Evolutionary conservation across 1,140 invertebrate genomes (phyloP).

Genomic region (Caenorhabditis latens): DNA sequence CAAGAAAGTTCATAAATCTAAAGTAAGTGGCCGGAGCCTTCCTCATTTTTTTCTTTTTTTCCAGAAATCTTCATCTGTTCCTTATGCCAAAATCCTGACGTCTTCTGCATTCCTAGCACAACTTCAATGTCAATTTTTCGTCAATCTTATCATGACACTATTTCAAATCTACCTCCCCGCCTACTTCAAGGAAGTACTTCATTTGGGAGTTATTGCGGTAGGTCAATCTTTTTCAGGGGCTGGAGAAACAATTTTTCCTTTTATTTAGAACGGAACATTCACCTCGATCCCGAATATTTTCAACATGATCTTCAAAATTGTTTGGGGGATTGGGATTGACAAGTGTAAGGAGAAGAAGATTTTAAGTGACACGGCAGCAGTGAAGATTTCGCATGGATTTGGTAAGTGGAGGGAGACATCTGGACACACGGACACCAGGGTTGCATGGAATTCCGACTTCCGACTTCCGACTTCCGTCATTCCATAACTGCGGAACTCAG

Average conservation of each 20-base stretch:
- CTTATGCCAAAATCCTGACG: constrained; percentile 24
- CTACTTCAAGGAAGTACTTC: constrained; percentile 62
- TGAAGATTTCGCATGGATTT: constrained; percentile 15
- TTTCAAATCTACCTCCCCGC: constrained; percentile 60
- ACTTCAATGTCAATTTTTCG: constrained; percentile 50
- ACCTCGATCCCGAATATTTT: constrained; percentile 26
- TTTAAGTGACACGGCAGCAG: background rate
- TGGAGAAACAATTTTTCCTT: too few relatives aligned
- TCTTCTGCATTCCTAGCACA: constrained; percentile 52
- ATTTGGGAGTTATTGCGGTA: constrained; percentile 60
- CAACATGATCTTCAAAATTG: constrained; percentile 28
- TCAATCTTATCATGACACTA: constrained; percentile 45
- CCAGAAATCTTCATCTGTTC: constrained; percentile 9
- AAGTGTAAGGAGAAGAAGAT: constrained; percentile 32
- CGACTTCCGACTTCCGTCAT: too few relatives aligned
- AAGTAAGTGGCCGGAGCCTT: background rate
- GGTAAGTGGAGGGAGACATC: background rate
- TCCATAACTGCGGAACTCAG: too few relatives aligned
- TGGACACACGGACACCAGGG: too few relatives aligned
- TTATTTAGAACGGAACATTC: constrained; percentile 27
- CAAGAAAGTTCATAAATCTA: background rate
- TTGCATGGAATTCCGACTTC: too few relatives aligned
- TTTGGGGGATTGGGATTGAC: constrained; percentile 48
- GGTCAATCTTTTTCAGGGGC: too few relatives aligned
- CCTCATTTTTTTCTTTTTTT: background rate